Base-by-base conservation (phyloP, 1,140 invertebrate genomes). In the Bombus confusus region DNA sequence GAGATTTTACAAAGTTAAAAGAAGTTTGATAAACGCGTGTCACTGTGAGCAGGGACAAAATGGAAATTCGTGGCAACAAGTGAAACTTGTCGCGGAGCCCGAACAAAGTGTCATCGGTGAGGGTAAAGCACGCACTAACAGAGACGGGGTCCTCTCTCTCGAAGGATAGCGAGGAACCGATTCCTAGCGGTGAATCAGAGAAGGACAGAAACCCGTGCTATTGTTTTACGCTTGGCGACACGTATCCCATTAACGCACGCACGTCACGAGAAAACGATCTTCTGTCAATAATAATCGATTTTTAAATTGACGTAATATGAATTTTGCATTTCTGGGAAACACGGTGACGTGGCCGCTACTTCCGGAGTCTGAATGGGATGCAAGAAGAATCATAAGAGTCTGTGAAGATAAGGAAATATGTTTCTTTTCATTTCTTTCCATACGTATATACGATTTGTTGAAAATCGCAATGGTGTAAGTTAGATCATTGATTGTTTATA, bases 81-180 rank as follows among this genome's bases (percentile, higher is more conserved):
- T 52, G 64, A 39, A 72, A 85, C 52, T 41, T 73, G 62, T 75
- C 69, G 75, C 75, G 66, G 68, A 83, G 77, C 74, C 76, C 43
- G 84, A 73, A 85, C 66, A 86, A 88, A 91, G 86, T 90, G 91
- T 91, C 86, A 87, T 90, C 85, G 85, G 86, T 83, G 91, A 90
- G 86, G 90, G 93, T 93, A 78, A 83, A 87, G 69, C 86, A 78
- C 83, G 87, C 85, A 94, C 93, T 93, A 90, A 93, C 89, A 85
- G 68, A 72, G 75, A 77, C 83, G 75, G 34, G 80, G 47, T 83
- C 69, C 59, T 80, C 75, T 87, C 83, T 83, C 83, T 83, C 73
- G 68, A 85, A 90, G 86, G 73, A 90, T 59, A 80, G 77, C 68
- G 47, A 90, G 88, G 86, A 87, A 77, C 75, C 43, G 68, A 83